phyloP scores from a whole-genome alignment of 1,140 invertebrate species.

The Epicauta chinensis region DNA sequence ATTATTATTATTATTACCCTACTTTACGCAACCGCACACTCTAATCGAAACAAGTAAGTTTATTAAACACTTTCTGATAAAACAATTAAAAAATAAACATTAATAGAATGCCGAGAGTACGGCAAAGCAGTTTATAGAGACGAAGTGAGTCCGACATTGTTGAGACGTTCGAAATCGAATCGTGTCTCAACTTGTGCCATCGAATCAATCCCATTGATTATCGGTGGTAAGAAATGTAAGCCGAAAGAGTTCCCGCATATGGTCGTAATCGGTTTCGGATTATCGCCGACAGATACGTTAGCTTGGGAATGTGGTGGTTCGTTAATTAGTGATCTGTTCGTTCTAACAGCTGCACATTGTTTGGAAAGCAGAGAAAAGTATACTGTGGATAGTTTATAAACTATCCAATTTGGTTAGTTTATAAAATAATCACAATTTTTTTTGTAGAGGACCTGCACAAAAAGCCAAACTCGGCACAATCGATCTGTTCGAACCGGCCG shows the following conservation, averaged over 20 bases:
- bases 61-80: no score
- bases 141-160: no score
- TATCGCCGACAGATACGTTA: background rate
- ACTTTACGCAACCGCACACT: no score
- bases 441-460: conserved; percentile 21
- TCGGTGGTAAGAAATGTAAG: background rate
- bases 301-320: conserved; percentile 58
- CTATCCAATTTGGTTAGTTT: conserved; percentile 2
- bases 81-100: no score
- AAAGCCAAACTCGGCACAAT: conserved; percentile 42
- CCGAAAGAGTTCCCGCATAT: conserved; percentile 34
- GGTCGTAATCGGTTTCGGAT: conserved; percentile 31
- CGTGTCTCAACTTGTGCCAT: no score
- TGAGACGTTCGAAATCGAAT: no score
- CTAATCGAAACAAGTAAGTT: no score
- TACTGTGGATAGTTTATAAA: background rate
- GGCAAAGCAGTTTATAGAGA: no score
- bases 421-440: background rate
- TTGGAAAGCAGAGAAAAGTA: conserved; percentile 24
- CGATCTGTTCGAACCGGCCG: conserved; percentile 30
- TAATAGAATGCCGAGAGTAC: no score
- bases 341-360: conserved; percentile 72
- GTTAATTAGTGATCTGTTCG: conserved; percentile 58
- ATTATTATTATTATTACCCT: no score
- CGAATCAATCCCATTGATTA: background rate